phyloP scores from a whole-genome alignment of 2,797 vertebrate genomes.

The Sebastes nivosus region DNA sequence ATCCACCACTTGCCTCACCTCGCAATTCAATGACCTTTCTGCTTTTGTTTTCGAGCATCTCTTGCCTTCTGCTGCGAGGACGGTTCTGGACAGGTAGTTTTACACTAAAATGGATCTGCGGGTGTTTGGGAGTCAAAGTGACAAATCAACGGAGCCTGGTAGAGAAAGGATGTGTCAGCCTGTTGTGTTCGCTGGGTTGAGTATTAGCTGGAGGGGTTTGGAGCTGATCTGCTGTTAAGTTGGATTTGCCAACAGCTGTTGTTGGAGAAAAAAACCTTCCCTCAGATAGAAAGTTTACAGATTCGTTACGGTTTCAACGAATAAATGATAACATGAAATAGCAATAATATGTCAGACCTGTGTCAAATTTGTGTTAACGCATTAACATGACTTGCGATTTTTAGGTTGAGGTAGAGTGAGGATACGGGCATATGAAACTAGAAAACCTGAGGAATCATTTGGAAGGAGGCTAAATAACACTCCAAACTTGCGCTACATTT shows the following conservation, averaged over 20 bases:
- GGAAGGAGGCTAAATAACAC: too few relatives aligned
- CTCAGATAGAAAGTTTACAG: not conserved
- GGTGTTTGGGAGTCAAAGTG: conserved; percentile 35
- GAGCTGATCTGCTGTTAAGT: conserved; percentile 14
- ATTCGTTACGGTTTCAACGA: conserved; percentile 25
- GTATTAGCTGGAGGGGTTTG: not conserved
- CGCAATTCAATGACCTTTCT: conserved; percentile 43
- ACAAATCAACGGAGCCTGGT: conserved; percentile 42
- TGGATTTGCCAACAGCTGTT: conserved; percentile 28
- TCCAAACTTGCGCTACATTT: too few relatives aligned
- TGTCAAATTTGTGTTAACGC: too few relatives aligned
- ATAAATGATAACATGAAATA: conserved; percentile 9
- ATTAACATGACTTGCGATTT: too few relatives aligned
- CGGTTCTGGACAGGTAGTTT: conserved; percentile 47
- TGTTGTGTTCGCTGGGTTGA: not conserved
- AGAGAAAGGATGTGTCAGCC: conserved; percentile 31
- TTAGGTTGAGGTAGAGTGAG: too few relatives aligned
- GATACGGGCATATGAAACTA: too few relatives aligned
- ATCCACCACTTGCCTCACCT: conserved; percentile 38
- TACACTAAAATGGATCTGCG: conserved; percentile 50
- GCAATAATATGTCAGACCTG: too few relatives aligned
- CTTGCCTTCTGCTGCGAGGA: conserved; percentile 32
- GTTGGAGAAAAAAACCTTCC: conserved; percentile 6
- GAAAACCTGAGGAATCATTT: too few relatives aligned
- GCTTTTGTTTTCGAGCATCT: conserved; percentile 46